Percentiles rank a stretch among this genome's conserved stretches.
Conservation (phyloP, 1,140 invertebrate species). For the Argopecten irradians region DNA sequence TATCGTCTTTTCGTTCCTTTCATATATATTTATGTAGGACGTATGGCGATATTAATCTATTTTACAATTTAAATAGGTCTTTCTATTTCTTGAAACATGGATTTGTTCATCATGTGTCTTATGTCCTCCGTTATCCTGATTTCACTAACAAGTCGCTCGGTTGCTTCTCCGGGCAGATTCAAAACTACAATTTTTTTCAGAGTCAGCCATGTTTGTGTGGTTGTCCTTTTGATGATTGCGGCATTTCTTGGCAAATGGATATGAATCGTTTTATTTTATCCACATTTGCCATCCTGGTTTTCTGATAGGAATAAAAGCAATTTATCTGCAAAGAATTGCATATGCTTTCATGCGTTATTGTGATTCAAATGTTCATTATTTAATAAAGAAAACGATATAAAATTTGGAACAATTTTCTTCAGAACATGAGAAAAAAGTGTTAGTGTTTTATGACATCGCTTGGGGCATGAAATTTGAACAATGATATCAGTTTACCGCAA, state of each 20-base stretch:
- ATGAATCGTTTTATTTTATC: background rate
- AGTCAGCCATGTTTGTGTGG: background rate
- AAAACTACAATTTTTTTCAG: background rate
- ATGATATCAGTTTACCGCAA: background rate
- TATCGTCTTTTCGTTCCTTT: no score
- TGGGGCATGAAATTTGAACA: background rate
- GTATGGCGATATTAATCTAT: no score
- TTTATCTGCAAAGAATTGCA: background rate
- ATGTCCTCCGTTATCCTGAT: no score
- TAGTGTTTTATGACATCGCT: background rate
- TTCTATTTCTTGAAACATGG: no score
- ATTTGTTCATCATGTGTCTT: no score
- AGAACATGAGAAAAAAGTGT: conserved; percentile 10
- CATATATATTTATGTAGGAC: no score
- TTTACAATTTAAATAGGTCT: no score
- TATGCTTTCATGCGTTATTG: background rate
- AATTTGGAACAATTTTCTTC: conserved; percentile 18
- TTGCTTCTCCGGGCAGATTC: background rate
- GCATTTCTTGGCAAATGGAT: background rate
- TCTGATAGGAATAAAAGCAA: background rate
- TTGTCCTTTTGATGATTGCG: background rate
- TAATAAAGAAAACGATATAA: conserved; percentile 6
- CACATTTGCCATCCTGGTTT: background rate
- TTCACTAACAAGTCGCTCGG: no score
- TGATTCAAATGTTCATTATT: background rate